phyloP scores from a whole-genome alignment of 2,113 vertebrate species.

The Fulica atra region DNA sequence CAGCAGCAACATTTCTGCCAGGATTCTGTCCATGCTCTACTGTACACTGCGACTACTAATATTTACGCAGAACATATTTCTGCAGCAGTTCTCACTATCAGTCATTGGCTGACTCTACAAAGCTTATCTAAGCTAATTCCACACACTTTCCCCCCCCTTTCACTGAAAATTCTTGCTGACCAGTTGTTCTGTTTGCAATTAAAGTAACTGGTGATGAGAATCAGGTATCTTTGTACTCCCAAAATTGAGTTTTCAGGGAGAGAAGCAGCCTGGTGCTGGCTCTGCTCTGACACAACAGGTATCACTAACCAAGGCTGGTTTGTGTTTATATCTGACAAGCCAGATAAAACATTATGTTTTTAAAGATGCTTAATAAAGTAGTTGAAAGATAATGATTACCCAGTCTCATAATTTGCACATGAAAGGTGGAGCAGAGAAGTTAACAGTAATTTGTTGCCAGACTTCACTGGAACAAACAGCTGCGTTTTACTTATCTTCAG shows the following conservation, averaged over 20 bases:
- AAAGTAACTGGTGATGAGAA: neutral
- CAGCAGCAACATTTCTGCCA: neutral
- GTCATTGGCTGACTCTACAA: neutral
- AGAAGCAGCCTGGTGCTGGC: neutral
- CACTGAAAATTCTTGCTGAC: neutral
- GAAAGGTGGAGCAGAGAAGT: slow-evolving; percentile 25
- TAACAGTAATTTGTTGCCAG: slow-evolving; percentile 33
- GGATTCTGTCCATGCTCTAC: neutral
- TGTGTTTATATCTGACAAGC: slow-evolving; percentile 9
- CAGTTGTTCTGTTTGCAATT: neutral
- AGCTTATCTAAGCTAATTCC: neutral
- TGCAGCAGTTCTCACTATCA: neutral
- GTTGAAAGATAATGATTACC: slow-evolving; percentile 14
- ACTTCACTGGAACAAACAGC: slow-evolving; percentile 35
- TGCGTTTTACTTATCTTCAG: slow-evolving; percentile 51
- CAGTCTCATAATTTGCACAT: slow-evolving; percentile 50
- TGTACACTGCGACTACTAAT: neutral
- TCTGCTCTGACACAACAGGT: neutral
- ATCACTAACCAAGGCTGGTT: neutral
- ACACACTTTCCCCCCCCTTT: neutral
- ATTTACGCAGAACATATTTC: neutral
- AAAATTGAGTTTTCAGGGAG: neutral
- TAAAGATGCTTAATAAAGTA: slow-evolving; percentile 42
- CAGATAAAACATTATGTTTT: slow-evolving; percentile 14
- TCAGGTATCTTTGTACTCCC: neutral